phyloP scores from a whole-genome alignment of 2,113 vertebrate genomes.

The Tyto alba region DNA sequence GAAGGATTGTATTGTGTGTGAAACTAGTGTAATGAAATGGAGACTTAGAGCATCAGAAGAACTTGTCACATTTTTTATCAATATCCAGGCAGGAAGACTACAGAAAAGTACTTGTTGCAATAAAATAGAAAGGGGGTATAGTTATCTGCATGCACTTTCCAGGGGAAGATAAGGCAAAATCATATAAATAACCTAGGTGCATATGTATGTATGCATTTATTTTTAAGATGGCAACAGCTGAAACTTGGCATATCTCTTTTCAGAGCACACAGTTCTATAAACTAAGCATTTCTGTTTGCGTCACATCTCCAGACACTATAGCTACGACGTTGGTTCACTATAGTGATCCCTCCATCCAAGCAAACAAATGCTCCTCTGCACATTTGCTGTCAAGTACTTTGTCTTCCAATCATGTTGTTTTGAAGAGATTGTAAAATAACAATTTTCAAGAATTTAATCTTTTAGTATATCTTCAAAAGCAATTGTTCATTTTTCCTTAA shows the following conservation, averaged over 20 bases:
- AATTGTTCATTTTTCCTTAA: not conserved
- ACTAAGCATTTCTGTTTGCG: not conserved
- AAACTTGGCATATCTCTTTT: not conserved
- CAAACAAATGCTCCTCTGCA: not conserved
- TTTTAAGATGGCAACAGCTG: not conserved
- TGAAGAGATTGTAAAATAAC: constrained; percentile 27
- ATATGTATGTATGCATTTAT: not conserved
- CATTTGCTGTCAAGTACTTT: constrained; percentile 32
- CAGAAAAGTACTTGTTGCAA: not conserved
- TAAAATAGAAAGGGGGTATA: not conserved
- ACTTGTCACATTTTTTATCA: not conserved
- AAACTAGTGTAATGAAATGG: not conserved
- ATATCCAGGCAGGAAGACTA: not conserved
- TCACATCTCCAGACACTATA: not conserved
- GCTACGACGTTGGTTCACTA: not conserved
- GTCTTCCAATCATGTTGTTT: constrained; percentile 33
- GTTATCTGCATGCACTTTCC: not conserved
- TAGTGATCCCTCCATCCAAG: not conserved
- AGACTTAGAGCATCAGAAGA: not conserved
- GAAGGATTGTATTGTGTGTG: not conserved
- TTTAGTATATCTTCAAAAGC: not conserved
- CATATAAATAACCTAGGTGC: not conserved
- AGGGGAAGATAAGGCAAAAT: not conserved
- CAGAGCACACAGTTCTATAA: not conserved
- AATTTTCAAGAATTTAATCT: constrained; percentile 40